Percentiles rank a stretch among this genome's conserved stretches.
Evolutionary conservation across 2,113 vertebrate species (phyloP).

Genomic region (Melierax canorus): DNA sequence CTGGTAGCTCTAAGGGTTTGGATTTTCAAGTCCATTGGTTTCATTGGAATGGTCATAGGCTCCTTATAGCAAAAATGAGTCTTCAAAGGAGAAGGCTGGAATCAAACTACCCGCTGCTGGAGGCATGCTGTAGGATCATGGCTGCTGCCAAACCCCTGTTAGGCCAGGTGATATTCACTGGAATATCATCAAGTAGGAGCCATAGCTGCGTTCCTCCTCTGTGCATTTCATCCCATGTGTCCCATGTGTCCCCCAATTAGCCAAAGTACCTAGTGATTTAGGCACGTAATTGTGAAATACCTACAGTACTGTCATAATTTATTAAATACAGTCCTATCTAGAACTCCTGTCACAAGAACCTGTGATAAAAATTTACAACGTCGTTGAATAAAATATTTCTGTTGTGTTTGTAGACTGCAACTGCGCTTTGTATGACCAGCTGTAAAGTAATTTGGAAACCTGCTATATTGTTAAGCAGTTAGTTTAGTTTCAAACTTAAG

Average conservation of each 20-base stretch:
- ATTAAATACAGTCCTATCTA: background rate
- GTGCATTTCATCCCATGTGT: background rate
- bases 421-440: background rate
- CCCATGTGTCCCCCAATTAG: background rate
- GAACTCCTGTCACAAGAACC: background rate
- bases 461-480: background rate
- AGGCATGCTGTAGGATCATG: background rate
- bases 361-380: background rate
- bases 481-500: background rate
- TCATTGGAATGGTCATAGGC: background rate
- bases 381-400: background rate
- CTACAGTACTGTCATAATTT: background rate
- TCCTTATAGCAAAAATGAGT: background rate
- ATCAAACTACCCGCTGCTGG: background rate
- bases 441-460: background rate
- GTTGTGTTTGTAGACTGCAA: background rate
- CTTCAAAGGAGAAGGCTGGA: background rate
- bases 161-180: background rate
- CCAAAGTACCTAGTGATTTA: background rate
- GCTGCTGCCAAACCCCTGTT: background rate
- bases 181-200: background rate
- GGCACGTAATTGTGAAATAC: background rate
- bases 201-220: background rate
- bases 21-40: background rate
- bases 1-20: background rate